phyloP scores from a whole-genome alignment of 2,888 invertebrate species.

The Drosophila merina region DNA sequence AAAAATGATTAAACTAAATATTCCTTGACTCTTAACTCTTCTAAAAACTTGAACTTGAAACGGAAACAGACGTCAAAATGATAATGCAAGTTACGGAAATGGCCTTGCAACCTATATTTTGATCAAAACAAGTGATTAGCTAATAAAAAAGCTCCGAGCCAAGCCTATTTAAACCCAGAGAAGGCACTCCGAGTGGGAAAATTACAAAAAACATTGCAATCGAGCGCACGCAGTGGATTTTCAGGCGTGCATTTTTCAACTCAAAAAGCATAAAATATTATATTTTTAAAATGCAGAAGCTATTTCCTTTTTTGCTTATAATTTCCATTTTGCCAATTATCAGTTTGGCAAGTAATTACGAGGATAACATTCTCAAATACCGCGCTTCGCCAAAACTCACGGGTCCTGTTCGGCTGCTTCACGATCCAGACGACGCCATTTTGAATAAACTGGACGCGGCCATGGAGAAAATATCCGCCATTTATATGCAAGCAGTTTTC shows the following conservation, averaged over 20 bases:
- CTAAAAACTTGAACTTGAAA: constrained; percentile 28
- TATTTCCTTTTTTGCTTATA: constrained; percentile 12
- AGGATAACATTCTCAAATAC: constrained; percentile 46
- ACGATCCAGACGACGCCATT: constrained; percentile 58
- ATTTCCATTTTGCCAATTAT: constrained; percentile 19
- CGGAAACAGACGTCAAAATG: background rate
- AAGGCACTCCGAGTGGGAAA: constrained; percentile 12
- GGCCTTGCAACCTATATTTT: constrained; percentile 26
- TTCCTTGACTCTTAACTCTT: constrained; percentile 1
- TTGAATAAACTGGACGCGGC: constrained; percentile 69
- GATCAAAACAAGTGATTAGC: constrained; percentile 27
- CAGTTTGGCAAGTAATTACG: background rate
- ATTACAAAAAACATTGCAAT: constrained; percentile 44
- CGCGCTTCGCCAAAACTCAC: constrained; percentile 66
- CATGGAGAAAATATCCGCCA: constrained; percentile 66
- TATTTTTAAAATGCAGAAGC: constrained; percentile 8
- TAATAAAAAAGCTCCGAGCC: constrained; percentile 5
- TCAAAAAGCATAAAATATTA: background rate
- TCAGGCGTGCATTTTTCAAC: constrained; percentile 60
- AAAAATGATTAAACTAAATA: constrained; percentile 37
- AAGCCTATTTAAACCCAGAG: constrained; percentile 50
- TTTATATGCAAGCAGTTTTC: constrained; percentile 80
- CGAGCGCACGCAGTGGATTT: constrained; percentile 66
- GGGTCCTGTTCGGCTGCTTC: constrained; percentile 50
- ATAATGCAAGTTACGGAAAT: constrained; percentile 1